Evolutionary conservation across 2,797 vertebrate species (phyloP).

Genomic region (Smutsia temminckii): DNA sequence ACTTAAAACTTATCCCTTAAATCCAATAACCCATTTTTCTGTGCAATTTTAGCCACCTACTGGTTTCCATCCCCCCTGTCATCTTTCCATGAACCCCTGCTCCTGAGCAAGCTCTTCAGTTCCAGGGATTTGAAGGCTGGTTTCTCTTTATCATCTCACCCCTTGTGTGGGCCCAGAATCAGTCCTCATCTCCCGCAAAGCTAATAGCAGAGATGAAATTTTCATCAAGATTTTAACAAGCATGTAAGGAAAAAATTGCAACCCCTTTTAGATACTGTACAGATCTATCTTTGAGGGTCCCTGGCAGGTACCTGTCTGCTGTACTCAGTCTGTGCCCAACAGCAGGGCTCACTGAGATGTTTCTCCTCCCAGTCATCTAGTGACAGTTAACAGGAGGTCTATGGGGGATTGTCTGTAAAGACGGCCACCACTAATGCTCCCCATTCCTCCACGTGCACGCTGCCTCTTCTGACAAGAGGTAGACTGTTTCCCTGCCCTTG

Average conservation of each 20-base stretch:
- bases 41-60: not conserved
- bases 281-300: not conserved
- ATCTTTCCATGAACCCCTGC: not conserved
- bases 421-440: rapidly evolving
- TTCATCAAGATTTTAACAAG: not conserved
- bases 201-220: not conserved
- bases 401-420: not conserved
- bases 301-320: not conserved
- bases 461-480: not conserved
- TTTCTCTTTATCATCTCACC: not conserved
- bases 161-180: not conserved
- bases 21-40: not conserved
- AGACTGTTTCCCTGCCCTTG: not conserved
- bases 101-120: not conserved
- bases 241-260: not conserved
- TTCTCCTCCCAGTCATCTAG: not conserved
- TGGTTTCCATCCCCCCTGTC: not conserved
- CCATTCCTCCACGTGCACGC: not conserved
- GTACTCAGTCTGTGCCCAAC: not conserved
- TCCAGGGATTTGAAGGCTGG: not conserved
- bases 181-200: no score
- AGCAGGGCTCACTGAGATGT: not conserved
- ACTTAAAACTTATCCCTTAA: not conserved
- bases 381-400: not conserved
- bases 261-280: not conserved